Evolutionary conservation across 2,113 vertebrate species (phyloP).

Genomic region (Oryzias celebensis): DNA sequence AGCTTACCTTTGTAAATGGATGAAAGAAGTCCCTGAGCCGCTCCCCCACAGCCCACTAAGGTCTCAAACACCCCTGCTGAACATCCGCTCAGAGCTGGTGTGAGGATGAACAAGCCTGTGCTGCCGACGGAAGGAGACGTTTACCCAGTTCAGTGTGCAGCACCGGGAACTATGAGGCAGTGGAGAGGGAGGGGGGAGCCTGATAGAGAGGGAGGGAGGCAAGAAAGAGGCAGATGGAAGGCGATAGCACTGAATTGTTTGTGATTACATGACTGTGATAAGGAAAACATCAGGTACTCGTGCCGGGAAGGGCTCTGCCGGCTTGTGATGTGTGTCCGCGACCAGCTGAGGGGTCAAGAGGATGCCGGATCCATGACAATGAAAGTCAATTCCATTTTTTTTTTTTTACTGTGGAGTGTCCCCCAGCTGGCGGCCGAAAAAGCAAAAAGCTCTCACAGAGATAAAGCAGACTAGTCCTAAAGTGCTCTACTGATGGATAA

Average conservation of each 20-base stretch:
- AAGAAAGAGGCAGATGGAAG: slow-evolving; percentile 48
- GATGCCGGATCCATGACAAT: slow-evolving; percentile 9
- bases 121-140: slow-evolving; percentile 65
- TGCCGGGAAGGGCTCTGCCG: slow-evolving; percentile 11
- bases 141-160: slow-evolving; percentile 60
- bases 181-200: slow-evolving; percentile 33
- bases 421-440: slow-evolving; percentile 12
- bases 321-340: slow-evolving; percentile 4
- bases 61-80: slow-evolving; percentile 83
- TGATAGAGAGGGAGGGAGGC: slow-evolving; percentile 5
- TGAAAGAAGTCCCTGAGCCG: slow-evolving; percentile 62
- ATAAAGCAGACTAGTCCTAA: slow-evolving; percentile 28
- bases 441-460: slow-evolving; percentile 29
- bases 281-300: slow-evolving; percentile 12
- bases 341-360: slow-evolving; percentile 27
- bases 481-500: slow-evolving; percentile 7
- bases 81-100: slow-evolving; percentile 82
- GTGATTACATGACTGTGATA: slow-evolving; percentile 49
- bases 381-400: slow-evolving; percentile 17
- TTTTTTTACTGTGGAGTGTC: slow-evolving; percentile 19
- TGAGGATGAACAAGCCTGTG: slow-evolving; percentile 78
- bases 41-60: slow-evolving; percentile 71
- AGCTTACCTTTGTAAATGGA: slow-evolving; percentile 67
- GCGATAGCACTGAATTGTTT: slow-evolving; percentile 59
- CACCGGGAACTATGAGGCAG: slow-evolving; percentile 67